Evolutionary conservation across 2,888 invertebrate species (phyloP), one percentile per base, ranked within the genome.

Genomic region (Abrostola triplasia): DNA sequence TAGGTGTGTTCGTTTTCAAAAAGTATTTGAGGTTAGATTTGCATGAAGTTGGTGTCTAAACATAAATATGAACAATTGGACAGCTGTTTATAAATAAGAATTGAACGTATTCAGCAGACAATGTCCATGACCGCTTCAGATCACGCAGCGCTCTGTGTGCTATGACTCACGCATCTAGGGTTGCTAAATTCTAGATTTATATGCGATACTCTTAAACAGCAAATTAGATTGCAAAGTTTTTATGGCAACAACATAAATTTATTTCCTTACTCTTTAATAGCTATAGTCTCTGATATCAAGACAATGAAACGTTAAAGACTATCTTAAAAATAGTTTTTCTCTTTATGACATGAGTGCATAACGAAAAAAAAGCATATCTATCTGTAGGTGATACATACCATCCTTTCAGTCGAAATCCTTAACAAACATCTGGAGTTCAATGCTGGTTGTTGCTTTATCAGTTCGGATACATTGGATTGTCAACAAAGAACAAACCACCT

Each of bases 71-170:
- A 60, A 58, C 58, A 73, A 73, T 73, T 54, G 51, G 60, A 54
- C 67, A 74, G 67, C 66, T 77, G 71, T 80, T 76, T 80, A 77
- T 81, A 81, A 81, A 80, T 80, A 77, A 63, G 57, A 71, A 55
- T 60, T 65, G 58, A 73, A 63, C 65, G 54, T 57, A 56, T 69
- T 59, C 51, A 65, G 66, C 70, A 79, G 73, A 80, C 80, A 79
- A 77, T 79, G 80, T 73, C 79, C 73, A 67, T 81, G 79, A 81
- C 76, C 81, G 75, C 57, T 56, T 68, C 67, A 63, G 65, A 64
- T 67, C 64, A 68, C 68, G 68, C 76, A 71, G 73, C 47, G 55
- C 57, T 61, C 60, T 36, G 36, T 35, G 38, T 13, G 59, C 52
- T 49, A 24, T 74, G 78, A 77, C 67, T 78, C 79, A 77, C 38